A percentile compares a stretch with the other conserved stretches of the same genome.
phyloP scores from a whole-genome alignment of 1,140 invertebrate species.

The Drosophila oshimai region DNA sequence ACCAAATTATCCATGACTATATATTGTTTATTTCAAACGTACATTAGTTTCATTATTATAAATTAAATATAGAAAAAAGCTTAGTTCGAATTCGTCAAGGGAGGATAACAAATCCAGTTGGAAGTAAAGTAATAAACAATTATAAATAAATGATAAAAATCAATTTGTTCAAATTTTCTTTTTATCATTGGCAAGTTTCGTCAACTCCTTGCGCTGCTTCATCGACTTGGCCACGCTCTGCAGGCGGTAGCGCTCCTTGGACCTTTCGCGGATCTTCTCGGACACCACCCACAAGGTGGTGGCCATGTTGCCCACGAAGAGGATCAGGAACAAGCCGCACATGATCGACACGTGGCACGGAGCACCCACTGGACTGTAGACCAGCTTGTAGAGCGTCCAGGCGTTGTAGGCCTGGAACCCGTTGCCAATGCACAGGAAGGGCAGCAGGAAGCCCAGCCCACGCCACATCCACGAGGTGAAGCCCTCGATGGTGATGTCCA shows the following conservation, averaged over 20 bases:
- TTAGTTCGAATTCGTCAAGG: too few species aligned
- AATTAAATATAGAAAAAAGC: too few species aligned
- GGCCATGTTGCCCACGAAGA: slow-evolving; percentile 95
- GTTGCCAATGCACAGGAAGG: slow-evolving; percentile 97
- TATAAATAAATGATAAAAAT: too few species aligned
- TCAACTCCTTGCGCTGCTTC: slow-evolving; percentile 78
- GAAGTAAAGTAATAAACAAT: too few species aligned
- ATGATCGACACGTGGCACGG: slow-evolving; percentile 96
- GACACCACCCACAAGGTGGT: slow-evolving; percentile 93
- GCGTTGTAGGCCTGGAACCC: slow-evolving; percentile 98
- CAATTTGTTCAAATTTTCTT: too few species aligned
- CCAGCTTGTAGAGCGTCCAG: slow-evolving; percentile 92
- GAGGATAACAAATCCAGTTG: too few species aligned
- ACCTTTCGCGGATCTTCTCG: slow-evolving; percentile 92
- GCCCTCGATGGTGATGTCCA: slow-evolving; percentile 99
- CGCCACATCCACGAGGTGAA: slow-evolving; percentile 99
- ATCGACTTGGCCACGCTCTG: slow-evolving; percentile 83
- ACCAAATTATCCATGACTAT: too few species aligned
- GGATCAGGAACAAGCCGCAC: slow-evolving; percentile 91
- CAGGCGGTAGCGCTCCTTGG: slow-evolving; percentile 84
- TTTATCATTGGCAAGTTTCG: too few species aligned
- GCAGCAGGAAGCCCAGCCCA: slow-evolving; percentile 96
- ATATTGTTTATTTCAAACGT: too few species aligned
- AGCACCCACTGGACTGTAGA: slow-evolving; percentile 88
- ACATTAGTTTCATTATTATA: too few species aligned